Evolutionary conservation across 2,113 vertebrate species (phyloP).

Genomic region (Albula goreensis): DNA sequence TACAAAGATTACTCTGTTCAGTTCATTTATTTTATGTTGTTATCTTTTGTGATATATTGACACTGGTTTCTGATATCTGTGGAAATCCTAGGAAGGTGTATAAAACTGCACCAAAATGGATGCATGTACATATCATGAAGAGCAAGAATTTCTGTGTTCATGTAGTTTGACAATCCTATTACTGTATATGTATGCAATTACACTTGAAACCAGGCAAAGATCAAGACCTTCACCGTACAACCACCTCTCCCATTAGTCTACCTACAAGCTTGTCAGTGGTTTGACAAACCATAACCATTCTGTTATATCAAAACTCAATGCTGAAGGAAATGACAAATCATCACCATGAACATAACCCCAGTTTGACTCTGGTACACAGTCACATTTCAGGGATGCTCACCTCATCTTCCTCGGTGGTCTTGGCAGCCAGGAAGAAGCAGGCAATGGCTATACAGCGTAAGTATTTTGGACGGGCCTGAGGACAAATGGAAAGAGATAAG

Average conservation of each 20-base stretch:
- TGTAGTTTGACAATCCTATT: too few species aligned
- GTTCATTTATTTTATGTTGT: too few species aligned
- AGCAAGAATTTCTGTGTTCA: too few species aligned
- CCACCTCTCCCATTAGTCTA: too few species aligned
- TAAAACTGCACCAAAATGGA: too few species aligned
- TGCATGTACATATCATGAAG: not conserved
- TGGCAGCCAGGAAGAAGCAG: slow-evolving; percentile 94
- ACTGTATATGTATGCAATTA: too few species aligned
- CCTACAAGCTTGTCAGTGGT: too few species aligned
- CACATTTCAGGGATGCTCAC: slow-evolving; percentile 61
- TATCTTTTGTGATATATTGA: not conserved
- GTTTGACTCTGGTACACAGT: not conserved
- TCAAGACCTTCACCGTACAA: not conserved
- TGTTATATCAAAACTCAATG: too few species aligned
- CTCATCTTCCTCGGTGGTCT: slow-evolving; percentile 96
- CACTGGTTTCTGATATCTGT: not conserved
- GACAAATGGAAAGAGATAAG: slow-evolving; percentile 17
- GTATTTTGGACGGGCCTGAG: slow-evolving; percentile 93
- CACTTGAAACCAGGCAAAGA: too few species aligned
- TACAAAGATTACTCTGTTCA: not conserved
- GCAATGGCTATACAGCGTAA: slow-evolving; percentile 94
- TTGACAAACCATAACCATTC: too few species aligned
- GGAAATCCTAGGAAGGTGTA: not conserved
- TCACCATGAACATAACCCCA: too few species aligned
- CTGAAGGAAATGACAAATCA: too few species aligned